Conservation (phyloP, 1,140 invertebrate species). For the Drosophila paulistorum region DNA sequence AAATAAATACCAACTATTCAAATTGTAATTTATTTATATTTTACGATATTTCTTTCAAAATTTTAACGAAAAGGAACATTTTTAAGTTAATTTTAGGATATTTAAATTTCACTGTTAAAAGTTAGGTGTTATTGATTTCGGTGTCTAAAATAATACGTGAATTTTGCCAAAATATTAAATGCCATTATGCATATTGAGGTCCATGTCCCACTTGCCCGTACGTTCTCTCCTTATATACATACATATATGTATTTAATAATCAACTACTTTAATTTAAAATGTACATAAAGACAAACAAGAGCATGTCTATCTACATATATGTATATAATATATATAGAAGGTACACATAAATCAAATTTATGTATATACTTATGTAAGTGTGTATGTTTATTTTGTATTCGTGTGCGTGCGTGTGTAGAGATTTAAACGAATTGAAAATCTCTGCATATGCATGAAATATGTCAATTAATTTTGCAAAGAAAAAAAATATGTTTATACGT, state of each 20-base stretch:
- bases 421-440: constrained; percentile 49
- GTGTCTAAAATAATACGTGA: neutral
- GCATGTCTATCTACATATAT: no score
- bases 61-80: no score
- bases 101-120: neutral
- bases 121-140: neutral
- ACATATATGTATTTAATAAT: constrained; percentile 38
- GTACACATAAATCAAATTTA: neutral
- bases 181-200: constrained; percentile 49
- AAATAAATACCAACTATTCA: no score
- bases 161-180: neutral
- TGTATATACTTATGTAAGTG: neutral
- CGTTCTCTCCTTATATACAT: neutral
- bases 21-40: no score
- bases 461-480: constrained; percentile 53
- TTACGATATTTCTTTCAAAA: no score
- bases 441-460: constrained; percentile 41
- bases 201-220: neutral
- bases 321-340: neutral
- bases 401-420: neutral
- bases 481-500: constrained; percentile 16
- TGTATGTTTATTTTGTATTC: neutral
- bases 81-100: neutral
- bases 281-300: constrained; percentile 12
- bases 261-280: constrained; percentile 35